A percentile compares a stretch with the other conserved stretches of the same genome.
Evolutionary conservation across 2,888 invertebrate genomes (phyloP).

Genomic region (Tipula confusa): DNA sequence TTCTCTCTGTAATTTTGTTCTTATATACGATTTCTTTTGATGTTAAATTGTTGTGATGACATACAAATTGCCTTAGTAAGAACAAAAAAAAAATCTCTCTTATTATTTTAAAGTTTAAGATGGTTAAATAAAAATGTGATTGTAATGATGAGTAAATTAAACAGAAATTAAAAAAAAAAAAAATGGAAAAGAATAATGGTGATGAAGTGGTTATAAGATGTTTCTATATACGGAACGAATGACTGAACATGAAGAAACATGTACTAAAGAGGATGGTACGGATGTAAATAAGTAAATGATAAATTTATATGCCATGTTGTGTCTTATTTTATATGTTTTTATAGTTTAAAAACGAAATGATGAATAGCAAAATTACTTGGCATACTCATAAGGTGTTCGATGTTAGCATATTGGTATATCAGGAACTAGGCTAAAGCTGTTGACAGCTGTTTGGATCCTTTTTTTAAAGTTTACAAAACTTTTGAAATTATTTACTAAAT

Average conservation of each 20-base stretch:
- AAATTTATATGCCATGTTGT: background rate
- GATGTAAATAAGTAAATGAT: background rate
- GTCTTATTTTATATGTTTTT: background rate
- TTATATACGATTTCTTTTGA: slow-evolving; percentile 26
- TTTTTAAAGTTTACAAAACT: too few species aligned
- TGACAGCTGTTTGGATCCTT: too few species aligned
- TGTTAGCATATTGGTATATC: too few species aligned
- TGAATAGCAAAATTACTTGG: too few species aligned
- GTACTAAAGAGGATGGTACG: background rate
- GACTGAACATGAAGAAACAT: slow-evolving; percentile 8
- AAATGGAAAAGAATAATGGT: background rate
- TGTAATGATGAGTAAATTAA: slow-evolving; percentile 30
- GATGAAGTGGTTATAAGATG: slow-evolving; percentile 20
- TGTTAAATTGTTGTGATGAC: slow-evolving; percentile 28
- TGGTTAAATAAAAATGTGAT: slow-evolving; percentile 25
- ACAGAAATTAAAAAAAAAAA: slow-evolving; percentile 26
- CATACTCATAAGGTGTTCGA: too few species aligned
- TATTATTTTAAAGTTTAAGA: slow-evolving; percentile 25
- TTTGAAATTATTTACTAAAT: too few species aligned
- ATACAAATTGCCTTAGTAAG: slow-evolving; percentile 27
- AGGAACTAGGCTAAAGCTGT: too few species aligned
- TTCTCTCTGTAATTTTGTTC: background rate
- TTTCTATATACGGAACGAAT: background rate
- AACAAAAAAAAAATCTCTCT: background rate
- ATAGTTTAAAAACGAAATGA: background rate